A percentile compares a stretch with the other conserved stretches of the same genome.
Evolutionary conservation across 2,797 vertebrate species (phyloP).

Genomic region (Malurus splendens): DNA sequence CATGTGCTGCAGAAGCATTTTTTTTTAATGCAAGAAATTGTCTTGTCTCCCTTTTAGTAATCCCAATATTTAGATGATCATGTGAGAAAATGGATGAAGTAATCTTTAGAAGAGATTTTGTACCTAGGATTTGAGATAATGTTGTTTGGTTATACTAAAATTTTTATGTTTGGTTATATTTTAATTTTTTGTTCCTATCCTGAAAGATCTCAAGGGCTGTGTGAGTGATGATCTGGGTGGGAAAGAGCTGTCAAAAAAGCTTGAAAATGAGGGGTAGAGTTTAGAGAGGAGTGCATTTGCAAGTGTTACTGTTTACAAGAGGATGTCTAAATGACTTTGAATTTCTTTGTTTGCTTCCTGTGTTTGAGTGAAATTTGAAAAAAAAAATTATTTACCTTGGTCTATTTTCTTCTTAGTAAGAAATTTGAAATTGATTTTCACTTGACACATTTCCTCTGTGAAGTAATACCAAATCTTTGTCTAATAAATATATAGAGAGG

Average conservation of each 20-base stretch:
- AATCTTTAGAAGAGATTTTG: not conserved
- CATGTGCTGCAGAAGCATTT: not conserved
- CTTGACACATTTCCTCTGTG: conserved; percentile 53
- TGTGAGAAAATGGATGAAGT: not conserved
- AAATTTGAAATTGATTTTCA: conserved; percentile 70
- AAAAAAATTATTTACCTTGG: conserved; percentile 49
- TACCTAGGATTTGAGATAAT: not conserved
- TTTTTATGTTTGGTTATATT: not conserved
- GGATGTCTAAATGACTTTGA: conserved; percentile 1
- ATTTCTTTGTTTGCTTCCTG: conserved; percentile 11
- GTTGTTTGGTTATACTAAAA: not conserved
- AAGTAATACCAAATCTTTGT: conserved; percentile 61
- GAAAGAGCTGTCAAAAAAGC: not conserved
- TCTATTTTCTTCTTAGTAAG: conserved; percentile 64
- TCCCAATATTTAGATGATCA: not conserved
- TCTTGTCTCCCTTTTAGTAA: not conserved
- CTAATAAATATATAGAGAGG: conserved; percentile 47
- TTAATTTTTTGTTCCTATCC: not conserved
- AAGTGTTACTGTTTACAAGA: not conserved
- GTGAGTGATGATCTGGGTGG: not conserved
- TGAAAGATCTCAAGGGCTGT: not conserved
- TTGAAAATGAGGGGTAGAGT: not conserved
- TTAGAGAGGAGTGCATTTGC: not conserved
- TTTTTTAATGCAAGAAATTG: not conserved
- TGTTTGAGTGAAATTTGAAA: conserved; percentile 48